Conservation (phyloP, 2,113 vertebrate species). For the Scomber japonicus region DNA sequence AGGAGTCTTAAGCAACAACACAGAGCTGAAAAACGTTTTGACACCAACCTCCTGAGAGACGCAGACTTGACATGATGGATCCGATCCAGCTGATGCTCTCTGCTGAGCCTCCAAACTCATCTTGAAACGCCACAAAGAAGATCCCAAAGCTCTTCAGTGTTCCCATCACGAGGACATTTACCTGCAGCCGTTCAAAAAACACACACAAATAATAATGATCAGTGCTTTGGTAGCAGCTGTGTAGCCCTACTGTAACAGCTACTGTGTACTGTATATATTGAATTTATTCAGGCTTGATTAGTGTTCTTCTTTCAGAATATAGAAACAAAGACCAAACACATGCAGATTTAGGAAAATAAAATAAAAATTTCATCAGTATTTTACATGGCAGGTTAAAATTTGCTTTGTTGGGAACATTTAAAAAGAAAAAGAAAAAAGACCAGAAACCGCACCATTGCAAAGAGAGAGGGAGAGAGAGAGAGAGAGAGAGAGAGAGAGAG, state of each 20-base stretch:
- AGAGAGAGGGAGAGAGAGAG: no score
- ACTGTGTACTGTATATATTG: background rate
- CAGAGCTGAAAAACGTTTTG: background rate
- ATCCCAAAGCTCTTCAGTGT: slow-evolving; percentile 93
- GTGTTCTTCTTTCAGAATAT: background rate
- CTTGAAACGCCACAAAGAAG: slow-evolving; percentile 95
- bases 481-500: no score
- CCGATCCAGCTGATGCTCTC: slow-evolving; percentile 95
- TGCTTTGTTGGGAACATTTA: no score
- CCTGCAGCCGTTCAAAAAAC: slow-evolving; percentile 78
- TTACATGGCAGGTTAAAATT: no score
- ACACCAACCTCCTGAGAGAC: slow-evolving; percentile 90
- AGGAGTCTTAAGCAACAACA: no score
- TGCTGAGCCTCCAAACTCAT: slow-evolving; percentile 90
- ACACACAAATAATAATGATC: background rate
- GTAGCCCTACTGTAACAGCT: no score
- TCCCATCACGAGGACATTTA: slow-evolving; percentile 93
- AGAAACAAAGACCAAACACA: no score
- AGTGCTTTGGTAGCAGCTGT: background rate
- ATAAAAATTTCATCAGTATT: no score
- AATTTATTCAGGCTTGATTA: background rate
- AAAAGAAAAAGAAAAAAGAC: no score
- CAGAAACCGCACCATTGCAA: no score
- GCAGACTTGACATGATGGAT: slow-evolving; percentile 93
- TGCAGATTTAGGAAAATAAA: background rate